phyloP scores from a whole-genome alignment of 2,797 vertebrate genomes.

The Gymnodraco acuticeps region DNA sequence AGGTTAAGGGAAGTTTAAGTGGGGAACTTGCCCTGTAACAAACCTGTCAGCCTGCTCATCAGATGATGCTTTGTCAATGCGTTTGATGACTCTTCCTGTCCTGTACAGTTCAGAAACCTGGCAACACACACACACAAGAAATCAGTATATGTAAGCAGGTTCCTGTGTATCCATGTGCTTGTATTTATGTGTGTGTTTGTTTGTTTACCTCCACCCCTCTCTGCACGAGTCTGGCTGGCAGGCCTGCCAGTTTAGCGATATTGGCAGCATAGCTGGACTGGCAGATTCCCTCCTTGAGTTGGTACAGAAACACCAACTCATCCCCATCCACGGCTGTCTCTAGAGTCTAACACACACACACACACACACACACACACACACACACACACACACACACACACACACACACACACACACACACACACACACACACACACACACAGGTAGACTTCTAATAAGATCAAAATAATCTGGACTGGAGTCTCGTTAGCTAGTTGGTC shows the following conservation, averaged over 20 bases:
- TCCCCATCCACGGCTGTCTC: conserved; percentile 94
- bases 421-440: conserved; percentile 44
- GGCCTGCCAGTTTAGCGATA: conserved; percentile 92
- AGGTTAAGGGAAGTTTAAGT: too few relatives aligned
- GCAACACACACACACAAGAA: conserved; percentile 27
- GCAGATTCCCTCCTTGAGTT: conserved; percentile 92
- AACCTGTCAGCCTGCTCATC: conserved; percentile 85
- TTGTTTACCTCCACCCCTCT: conserved; percentile 90
- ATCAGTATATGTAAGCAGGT: conserved; percentile 15
- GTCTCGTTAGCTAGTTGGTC: conserved; percentile 21
- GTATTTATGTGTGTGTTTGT: conserved; percentile 31
- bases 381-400: conserved; percentile 1
- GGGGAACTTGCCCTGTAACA: conserved; percentile 1
- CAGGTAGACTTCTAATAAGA: conserved; percentile 31
- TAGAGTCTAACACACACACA: conserved; percentile 85
- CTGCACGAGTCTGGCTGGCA: conserved; percentile 88
- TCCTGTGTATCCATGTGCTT: conserved; percentile 7
- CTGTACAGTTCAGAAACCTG: conserved; percentile 89
- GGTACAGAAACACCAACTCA: conserved; percentile 95
- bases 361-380: conserved; percentile 40
- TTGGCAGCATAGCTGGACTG: conserved; percentile 93
- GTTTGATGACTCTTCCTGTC: conserved; percentile 85
- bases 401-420: conserved; percentile 40
- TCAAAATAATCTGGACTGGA: conserved; percentile 19
- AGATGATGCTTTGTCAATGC: conserved; percentile 78